Percentiles rank a stretch among this genome's conserved stretches.
Evolutionary conservation across 1,140 invertebrate species (phyloP).

Genomic region (Aphelenchoides fujianensis): DNA sequence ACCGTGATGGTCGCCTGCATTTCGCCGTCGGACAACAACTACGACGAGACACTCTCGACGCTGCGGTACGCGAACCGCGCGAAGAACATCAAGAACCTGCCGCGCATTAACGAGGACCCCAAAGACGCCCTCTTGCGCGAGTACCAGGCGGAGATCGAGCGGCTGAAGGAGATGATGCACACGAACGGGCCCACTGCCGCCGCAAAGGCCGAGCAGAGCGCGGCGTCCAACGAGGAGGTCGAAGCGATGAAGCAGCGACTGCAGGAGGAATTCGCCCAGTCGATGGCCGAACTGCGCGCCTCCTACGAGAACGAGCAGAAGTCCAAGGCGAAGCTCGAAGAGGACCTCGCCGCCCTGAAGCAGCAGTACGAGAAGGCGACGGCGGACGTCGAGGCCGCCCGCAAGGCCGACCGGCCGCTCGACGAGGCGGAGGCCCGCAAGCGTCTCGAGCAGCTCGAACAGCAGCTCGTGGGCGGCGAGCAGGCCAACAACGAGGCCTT

Average conservation of each 20-base stretch:
- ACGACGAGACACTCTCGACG: constrained; percentile 75
- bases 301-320: constrained; percentile 68
- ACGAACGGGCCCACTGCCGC: background rate
- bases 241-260: constrained; percentile 65
- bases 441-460: constrained; percentile 70
- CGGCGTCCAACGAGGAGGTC: constrained; percentile 45
- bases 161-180: constrained; percentile 68
- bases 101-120: constrained; percentile 87
- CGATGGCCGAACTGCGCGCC: constrained; percentile 66
- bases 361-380: constrained; percentile 66
- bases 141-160: constrained; percentile 87
- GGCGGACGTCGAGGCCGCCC: constrained; percentile 31
- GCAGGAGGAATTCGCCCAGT: constrained; percentile 64
- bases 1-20: constrained; percentile 93
- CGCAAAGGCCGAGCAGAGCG: background rate
- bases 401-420: constrained; percentile 25
- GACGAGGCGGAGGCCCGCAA: constrained; percentile 54
- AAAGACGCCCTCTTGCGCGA: constrained; percentile 82
- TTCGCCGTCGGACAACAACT: constrained; percentile 77
- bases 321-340: constrained; percentile 67
- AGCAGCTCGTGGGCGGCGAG: constrained; percentile 77
- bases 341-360: constrained; percentile 68
- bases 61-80: constrained; percentile 76
- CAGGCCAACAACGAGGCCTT: constrained; percentile 70
- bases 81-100: constrained; percentile 90